Evolutionary conservation across 2,797 vertebrate species (phyloP), one percentile per base, ranked within the genome.

Genomic region (Oceanodroma leucorhoa): DNA sequence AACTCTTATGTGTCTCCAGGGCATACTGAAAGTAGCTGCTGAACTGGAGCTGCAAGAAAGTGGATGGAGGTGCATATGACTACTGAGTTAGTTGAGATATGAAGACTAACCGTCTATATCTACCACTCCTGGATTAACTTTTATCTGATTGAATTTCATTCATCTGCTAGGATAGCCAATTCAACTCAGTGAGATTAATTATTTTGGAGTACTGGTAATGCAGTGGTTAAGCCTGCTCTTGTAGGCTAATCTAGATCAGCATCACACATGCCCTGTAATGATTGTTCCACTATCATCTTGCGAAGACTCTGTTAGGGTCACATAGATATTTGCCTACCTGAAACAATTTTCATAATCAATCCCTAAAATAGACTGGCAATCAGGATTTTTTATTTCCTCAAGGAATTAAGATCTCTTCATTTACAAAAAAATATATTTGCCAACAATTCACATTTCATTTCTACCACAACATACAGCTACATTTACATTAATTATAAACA

Each of bases 391-490:
- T 87, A 48, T 46, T 53, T 84, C 67, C 53, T 46, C 9, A 70
- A 77, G n/a, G 24, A 91, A 81, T 67, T 55, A 60, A 93, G 22
- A 41, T 53, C 2, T 62, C 36, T 53, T 66, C 7, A 81, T 83
- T 60, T 41, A 54, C 18, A 84, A 75, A 89, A 89, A 86, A 43
- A 15, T 79, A 0, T 73, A 50, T 50, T 91, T 94, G 53, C 14
- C 20, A 46, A 34, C 72, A 89, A 90, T 55, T 92, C 58, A 92
- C 45, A 85, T 67, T 81, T 94, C 76, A 93, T 45, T 89, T 62
- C 34, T 38, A 58, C 14, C 38, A 73, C 34, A 80, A 75, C 17
- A 89, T 50, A 89, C 21, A 91, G 22, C 29, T 83, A 72, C 17
- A 79, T 71, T 57, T 45, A 77, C 32, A 83, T 78, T 13, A 51